These are phyloP conservation scores for Porites evermanni DNA, from an alignment of 92 coral and sea anemone species.

Conservation along the genomic window DNA sequence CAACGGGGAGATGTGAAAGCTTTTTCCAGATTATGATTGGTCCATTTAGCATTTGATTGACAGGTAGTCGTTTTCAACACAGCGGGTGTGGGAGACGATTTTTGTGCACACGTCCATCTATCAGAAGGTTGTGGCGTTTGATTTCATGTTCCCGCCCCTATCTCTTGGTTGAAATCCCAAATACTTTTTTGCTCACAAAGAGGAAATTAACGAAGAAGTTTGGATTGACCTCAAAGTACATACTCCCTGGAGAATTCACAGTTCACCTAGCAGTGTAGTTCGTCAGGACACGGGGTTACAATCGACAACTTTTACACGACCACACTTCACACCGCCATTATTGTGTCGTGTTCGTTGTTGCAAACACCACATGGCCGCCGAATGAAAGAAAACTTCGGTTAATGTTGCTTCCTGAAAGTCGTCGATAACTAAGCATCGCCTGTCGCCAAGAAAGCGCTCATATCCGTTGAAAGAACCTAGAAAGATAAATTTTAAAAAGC, in stretches of 20 bases:
- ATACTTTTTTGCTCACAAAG: conserved; percentile 80
- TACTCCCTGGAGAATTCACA: conserved; percentile 70
- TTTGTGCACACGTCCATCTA: conserved; percentile 98
- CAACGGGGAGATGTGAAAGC: conserved; percentile 80
- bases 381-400: conserved; percentile 46
- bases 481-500: conserved; percentile 3
- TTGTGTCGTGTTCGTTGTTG: conserved; percentile 95
- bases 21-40: conserved; percentile 76
- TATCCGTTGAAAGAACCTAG: background rate
- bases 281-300: conserved; percentile 48
- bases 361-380: conserved; percentile 60
- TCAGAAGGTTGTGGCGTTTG: conserved; percentile 98
- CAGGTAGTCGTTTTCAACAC: conserved; percentile 89
- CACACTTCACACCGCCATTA: conserved; percentile 94
- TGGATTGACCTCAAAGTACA: conserved; percentile 62
- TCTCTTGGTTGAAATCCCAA: conserved; percentile 84
- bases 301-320: conserved; percentile 68
- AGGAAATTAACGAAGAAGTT: conserved; percentile 75
- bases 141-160: conserved; percentile 99
- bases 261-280: conserved; percentile 35
- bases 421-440: background rate
- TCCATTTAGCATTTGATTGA: conserved; percentile 76
- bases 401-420: conserved; percentile 22
- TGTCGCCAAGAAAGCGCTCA: conserved; percentile 4
- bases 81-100: conserved; percentile 87